Conservation (phyloP, 2,797 vertebrate species). For the Novumbra hubbsi region DNA sequence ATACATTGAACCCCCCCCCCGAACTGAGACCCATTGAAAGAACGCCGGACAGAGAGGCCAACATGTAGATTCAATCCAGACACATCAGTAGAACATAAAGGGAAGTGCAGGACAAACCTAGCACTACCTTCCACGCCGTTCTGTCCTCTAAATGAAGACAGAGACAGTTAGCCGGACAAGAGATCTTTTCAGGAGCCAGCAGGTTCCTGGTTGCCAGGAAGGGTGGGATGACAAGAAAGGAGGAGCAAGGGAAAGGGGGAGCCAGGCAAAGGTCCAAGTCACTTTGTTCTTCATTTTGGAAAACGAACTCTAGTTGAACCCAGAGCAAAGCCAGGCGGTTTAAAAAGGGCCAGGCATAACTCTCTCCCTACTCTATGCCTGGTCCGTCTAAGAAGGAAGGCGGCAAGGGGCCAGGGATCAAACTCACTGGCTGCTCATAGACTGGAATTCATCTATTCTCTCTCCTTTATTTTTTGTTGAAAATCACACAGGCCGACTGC, state of each 20-base stretch:
- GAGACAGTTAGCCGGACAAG: slow-evolving; percentile 52
- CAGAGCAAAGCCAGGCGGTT: slow-evolving; percentile 75
- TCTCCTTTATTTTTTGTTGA: slow-evolving; percentile 48
- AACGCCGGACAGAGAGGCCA: neutral
- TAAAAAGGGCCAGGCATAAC: slow-evolving; percentile 72
- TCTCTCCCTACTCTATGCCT: slow-evolving; percentile 64
- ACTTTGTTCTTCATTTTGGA: slow-evolving; percentile 86
- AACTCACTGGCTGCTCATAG: slow-evolving; percentile 61
- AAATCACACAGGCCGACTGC: slow-evolving; percentile 48
- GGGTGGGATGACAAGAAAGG: slow-evolving; percentile 63
- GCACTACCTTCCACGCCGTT: slow-evolving; percentile 58
- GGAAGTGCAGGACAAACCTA: slow-evolving; percentile 42
- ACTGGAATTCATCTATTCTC: slow-evolving; percentile 31
- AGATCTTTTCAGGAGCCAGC: slow-evolving; percentile 60
- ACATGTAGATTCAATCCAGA: neutral
- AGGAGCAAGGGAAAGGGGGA: slow-evolving; percentile 57
- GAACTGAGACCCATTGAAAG: neutral
- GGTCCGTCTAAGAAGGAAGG: slow-evolving; percentile 59
- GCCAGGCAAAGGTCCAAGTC: slow-evolving; percentile 90
- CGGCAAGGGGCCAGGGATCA: slow-evolving; percentile 49
- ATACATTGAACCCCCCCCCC: neutral
- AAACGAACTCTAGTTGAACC: slow-evolving; percentile 95
- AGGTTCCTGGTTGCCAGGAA: slow-evolving; percentile 68
- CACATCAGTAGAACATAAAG: neutral
- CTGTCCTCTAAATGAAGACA: slow-evolving; percentile 57